phyloP scores from a whole-genome alignment of 2,888 invertebrate species.

The Cheilosia vernalis region DNA sequence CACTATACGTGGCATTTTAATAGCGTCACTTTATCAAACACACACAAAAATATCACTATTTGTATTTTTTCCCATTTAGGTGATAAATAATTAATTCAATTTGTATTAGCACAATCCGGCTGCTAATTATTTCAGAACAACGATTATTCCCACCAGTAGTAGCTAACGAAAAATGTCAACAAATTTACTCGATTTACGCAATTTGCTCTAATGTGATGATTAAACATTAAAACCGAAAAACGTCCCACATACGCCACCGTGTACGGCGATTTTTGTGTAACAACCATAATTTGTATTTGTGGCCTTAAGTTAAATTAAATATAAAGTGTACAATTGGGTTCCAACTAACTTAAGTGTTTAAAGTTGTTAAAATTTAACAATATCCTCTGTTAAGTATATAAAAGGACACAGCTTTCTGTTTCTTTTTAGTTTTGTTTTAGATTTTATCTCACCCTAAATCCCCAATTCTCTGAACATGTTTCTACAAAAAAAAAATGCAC shows the following conservation, averaged over 20 bases:
- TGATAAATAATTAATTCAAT: conserved; percentile 53
- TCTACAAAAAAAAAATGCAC: too few species aligned
- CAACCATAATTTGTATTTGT: background rate
- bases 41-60: background rate
- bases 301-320: background rate
- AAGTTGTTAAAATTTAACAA: too few species aligned
- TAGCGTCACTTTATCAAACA: conserved; percentile 7
- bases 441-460: too few species aligned
- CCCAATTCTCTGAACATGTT: too few species aligned
- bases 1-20: background rate
- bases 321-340: background rate
- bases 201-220: conserved; percentile 19
- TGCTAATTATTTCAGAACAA: conserved; percentile 25
- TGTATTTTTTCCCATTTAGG: too few species aligned
- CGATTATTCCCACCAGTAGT: conserved; percentile 7
- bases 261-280: background rate
- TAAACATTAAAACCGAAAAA: background rate
- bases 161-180: conserved; percentile 1
- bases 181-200: conserved; percentile 9
- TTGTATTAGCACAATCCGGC: conserved; percentile 37
- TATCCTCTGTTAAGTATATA: too few species aligned
- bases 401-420: too few species aligned
- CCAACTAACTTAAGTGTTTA: too few species aligned
- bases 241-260: background rate
- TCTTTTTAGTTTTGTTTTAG: too few species aligned